Percentiles rank a stretch among this genome's conserved stretches.
phyloP scores from a whole-genome alignment of 2,113 vertebrate species.

The Callaeas wilsoni region DNA sequence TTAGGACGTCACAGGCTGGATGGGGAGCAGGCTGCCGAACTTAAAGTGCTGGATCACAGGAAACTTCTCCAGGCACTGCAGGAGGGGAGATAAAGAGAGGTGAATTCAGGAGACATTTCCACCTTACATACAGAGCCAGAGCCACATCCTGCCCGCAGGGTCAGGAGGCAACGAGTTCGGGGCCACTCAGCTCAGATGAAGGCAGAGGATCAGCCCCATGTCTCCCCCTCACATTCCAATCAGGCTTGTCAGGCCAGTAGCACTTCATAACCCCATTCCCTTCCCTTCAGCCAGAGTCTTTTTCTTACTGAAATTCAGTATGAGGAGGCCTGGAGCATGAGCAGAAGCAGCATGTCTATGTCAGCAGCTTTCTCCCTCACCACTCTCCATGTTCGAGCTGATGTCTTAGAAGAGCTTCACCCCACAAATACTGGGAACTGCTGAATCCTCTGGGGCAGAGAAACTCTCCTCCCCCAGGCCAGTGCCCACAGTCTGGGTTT shows the following conservation, averaged over 20 bases:
- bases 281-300: neutral
- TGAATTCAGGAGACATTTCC: constrained; percentile 1
- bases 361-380: neutral
- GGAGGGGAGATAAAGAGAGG: constrained; percentile 1
- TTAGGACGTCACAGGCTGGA: constrained; percentile 87
- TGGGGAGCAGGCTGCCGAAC: constrained; percentile 94
- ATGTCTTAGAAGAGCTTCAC: neutral
- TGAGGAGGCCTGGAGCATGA: neutral
- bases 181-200: neutral
- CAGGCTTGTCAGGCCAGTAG: neutral
- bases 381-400: neutral
- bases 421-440: neutral
- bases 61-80: constrained; percentile 97
- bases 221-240: neutral
- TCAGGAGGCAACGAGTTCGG: neutral
- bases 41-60: constrained; percentile 99
- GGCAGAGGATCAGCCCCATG: neutral
- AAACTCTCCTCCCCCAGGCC: neutral
- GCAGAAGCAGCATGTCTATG: neutral
- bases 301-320: neutral
- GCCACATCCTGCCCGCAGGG: neutral
- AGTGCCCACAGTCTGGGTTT: neutral
- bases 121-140: neutral
- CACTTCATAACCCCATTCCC: neutral
- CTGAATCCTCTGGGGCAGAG: neutral